Base-by-base conservation (phyloP, 2,113 vertebrate genomes). In the Aegotheles bennettii region DNA sequence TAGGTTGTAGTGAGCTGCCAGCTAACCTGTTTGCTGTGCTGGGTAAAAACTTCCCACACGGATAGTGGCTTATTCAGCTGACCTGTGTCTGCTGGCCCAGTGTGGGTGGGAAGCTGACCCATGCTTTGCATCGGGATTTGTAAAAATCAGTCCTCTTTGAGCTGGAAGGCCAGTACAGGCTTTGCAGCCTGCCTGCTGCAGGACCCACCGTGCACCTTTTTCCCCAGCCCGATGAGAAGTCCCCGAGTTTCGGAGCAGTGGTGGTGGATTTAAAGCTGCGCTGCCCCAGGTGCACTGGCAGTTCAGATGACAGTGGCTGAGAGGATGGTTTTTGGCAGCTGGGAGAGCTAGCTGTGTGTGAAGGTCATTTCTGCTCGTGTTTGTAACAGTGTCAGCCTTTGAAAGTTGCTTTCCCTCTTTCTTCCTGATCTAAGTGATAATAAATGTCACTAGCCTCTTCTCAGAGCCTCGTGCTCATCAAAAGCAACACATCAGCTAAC, bases 311-410 rank as follows among this genome's bases (percentile, higher is more conserved):
- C 90, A 79, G 74, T 59, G 59, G 83, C 88, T 82, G 93, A 95
- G 91, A 84, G 86, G 88, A 90, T 90, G 54, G 70, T 59, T 95
- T 60, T 94, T 95, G 93, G 95, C 96, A 96, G 92, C 89, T 35
- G 70, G 64, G 90, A 86, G 71, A 92, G 81, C 70, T 95, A 71
- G 65, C 94, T 94, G 69, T 40, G 45, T 93, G 91, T 96, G 96
- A 97, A 97, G 93, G 95, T 96, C 94, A 89, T 95, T 88, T 94
- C 81, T 91, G 87, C 86, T 82, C 33, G 56, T 69, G 80, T 89
- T 90, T 82, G 47, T 76, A 89, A 79, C 69, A 40, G 83, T 89
- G 93, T 89, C 94, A 93, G 80, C 68, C 86, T 96, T 93, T 96
- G 90, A 48, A 97, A 96, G 94, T 92, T 79, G 73, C 90, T 91